Base-by-base conservation (phyloP, 2,797 vertebrate genomes). In the Rhynchonycteris naso region DNA sequence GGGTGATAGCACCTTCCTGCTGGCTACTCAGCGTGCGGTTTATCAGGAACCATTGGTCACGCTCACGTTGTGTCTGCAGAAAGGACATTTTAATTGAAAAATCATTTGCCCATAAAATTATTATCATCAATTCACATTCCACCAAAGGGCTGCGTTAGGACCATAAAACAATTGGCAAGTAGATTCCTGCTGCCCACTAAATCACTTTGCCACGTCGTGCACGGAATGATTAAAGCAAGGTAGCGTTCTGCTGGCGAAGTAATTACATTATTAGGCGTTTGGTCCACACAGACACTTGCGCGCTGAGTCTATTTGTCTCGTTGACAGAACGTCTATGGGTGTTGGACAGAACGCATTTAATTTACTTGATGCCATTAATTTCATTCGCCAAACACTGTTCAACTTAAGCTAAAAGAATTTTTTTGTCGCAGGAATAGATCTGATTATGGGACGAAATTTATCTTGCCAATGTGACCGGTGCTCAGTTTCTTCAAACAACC, bases 71-170 rank as follows among this genome's bases (percentile, higher is more conserved):
- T 96, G 93, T 97, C 97, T 90, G 58, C 78, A 96, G 96, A 97
- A 98, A 97, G 98, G 97, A 98, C 97, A 96, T 97, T 98, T 98
- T 98, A 98, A 98, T 98, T 98, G 98, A 98, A 98, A 98, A 98
- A 98, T 98, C 97, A 98, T 98, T 98, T 98, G 97, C 97, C 98
- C 98, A 98, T 98, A 98, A 98, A 98, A 98, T 98, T 97, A 98
- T 98, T 94, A 97, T 98, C 97, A 98, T 98, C 98, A 98, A 97
- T 98, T 98, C 97, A 97, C 95, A 97, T 98, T 98, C 97, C 97
- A 97, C 96, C 97, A 97, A 98, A 92, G 94, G 91, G 88, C 96
- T 97, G 90, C 91, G 95, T 98, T 97, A 98, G 95, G 97, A 97
- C 97, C 97, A 98, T 98, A 98, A 98, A 98, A 98, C 98, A 98